Evolutionary conservation across 2,797 vertebrate genomes (phyloP).

Genomic region (Sandelia bainsii): DNA sequence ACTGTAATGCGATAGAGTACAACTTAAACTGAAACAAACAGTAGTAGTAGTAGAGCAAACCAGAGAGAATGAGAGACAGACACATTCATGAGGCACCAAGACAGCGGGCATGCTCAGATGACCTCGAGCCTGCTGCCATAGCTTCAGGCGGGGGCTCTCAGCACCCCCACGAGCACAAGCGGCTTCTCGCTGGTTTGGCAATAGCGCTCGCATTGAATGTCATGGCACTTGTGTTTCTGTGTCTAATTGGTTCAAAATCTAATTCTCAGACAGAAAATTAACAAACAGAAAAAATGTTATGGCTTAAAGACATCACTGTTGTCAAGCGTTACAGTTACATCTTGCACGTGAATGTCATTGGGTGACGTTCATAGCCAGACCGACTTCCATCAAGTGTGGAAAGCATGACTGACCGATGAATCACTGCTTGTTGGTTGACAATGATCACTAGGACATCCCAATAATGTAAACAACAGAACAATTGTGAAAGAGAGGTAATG

Average conservation of each 20-base stretch:
- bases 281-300: neutral
- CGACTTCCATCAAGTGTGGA: neutral
- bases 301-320: neutral
- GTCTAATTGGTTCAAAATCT: neutral
- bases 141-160: slow-evolving; percentile 38
- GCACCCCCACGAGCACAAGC: slow-evolving; percentile 11
- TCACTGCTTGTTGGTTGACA: slow-evolving; percentile 4
- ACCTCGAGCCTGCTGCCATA: too few relatives aligned
- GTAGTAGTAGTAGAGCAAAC: too few relatives aligned
- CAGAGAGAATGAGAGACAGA: slow-evolving; percentile 24
- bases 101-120: too few relatives aligned
- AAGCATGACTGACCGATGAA: slow-evolving; percentile 3
- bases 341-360: neutral
- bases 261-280: neutral
- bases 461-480: neutral
- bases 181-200: slow-evolving; percentile 18
- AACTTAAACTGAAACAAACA: too few relatives aligned
- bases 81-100: slow-evolving; percentile 23
- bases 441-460: neutral
- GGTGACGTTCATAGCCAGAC: neutral
- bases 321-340: neutral
- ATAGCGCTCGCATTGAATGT: slow-evolving; percentile 11
- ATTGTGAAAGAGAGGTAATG: neutral
- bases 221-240: neutral
- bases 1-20: neutral